These are phyloP conservation scores for Molorchus minor DNA, from an alignment of 2,888 invertebrate genomes.

Conservation along the genomic window DNA sequence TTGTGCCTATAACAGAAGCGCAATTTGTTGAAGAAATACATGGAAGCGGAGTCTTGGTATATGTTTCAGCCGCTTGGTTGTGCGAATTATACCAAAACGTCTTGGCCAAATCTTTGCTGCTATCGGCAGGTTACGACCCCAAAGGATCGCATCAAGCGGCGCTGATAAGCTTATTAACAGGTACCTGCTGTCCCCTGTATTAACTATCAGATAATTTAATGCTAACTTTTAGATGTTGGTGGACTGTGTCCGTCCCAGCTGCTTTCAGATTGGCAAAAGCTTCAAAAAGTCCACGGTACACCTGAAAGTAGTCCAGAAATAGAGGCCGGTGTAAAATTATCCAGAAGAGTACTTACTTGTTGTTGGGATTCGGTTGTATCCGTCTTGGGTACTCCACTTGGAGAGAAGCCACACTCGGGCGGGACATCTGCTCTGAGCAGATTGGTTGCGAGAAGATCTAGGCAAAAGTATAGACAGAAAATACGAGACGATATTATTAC, in stretches of 20 bases:
- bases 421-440: slow-evolving; percentile 64
- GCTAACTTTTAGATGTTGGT: slow-evolving; percentile 73
- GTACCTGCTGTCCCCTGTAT: slow-evolving; percentile 58
- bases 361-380: slow-evolving; percentile 94
- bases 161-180: slow-evolving; percentile 78
- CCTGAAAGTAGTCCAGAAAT: slow-evolving; percentile 76
- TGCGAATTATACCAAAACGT: slow-evolving; percentile 91
- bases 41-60: slow-evolving; percentile 91
- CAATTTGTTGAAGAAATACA: slow-evolving; percentile 93
- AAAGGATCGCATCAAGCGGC: slow-evolving; percentile 68
- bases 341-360: slow-evolving; percentile 82
- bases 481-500: slow-evolving; percentile 83
- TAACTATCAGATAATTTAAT: background rate
- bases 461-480: slow-evolving; percentile 67
- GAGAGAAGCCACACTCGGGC: slow-evolving; percentile 60
- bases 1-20: slow-evolving; percentile 76
- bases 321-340: slow-evolving; percentile 81
- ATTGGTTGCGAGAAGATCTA: slow-evolving; percentile 68
- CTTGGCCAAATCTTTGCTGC: slow-evolving; percentile 76
- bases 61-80: slow-evolving; percentile 92
- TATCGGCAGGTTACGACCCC: slow-evolving; percentile 73
- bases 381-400: slow-evolving; percentile 82
- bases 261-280: slow-evolving; percentile 85
- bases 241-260: slow-evolving; percentile 85
- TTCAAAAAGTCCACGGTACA: slow-evolving; percentile 78